Evolutionary conservation across 2,113 vertebrate genomes (phyloP), one percentile per base, ranked within the genome.

Genomic region (Microtus montanus): DNA sequence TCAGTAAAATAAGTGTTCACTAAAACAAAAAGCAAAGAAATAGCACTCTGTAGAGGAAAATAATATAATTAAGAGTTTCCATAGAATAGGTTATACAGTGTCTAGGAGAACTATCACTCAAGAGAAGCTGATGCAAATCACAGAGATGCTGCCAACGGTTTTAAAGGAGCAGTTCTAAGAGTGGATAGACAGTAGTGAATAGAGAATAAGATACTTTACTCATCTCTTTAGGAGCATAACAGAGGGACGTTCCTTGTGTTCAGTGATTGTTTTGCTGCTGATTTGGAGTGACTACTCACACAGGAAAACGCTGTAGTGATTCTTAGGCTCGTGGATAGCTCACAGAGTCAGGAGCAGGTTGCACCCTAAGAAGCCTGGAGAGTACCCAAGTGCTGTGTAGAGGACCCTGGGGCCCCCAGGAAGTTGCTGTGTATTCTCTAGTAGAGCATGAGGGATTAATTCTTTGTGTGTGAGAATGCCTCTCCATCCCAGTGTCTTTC

Each of bases 231-330:
- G 86, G 78, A 87, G 49, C 85, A 93, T 90, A 90, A 61, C 92
- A 73, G 92, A 90, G 52, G 44, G 74, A 30, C 28, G 85, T 95
- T 91, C 92, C 49, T 78, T 92, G 73, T 94, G 96, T 93, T 92
- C 49, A 78, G 44, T 95, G 84, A 3, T 89, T 87, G 84, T 88
- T 91, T 90, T 96, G 93, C 94, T 95, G 90, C 77, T 73, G 22
- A 47, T 94, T 94, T 82, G 95, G 66, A 88, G 87, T 74, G 93
- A 33, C 66, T 77, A 93, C 95, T 93, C 90, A 92, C 90, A 92
- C 0, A 70, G 92, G 90, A 93, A 68, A 82, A 90, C 73, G 87
- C 41, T 28, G 54, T n/a, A 79, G 96, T 58, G 52, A 78, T 82
- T 82, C 92, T 95, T 86, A 83, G 92, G 20, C 85, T 95, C 80